Percentiles rank a stretch among this genome's conserved stretches.
These are phyloP conservation scores for Linyphia triangularis DNA, from an alignment of 2,888 invertebrate genomes.

Conservation along the genomic window DNA sequence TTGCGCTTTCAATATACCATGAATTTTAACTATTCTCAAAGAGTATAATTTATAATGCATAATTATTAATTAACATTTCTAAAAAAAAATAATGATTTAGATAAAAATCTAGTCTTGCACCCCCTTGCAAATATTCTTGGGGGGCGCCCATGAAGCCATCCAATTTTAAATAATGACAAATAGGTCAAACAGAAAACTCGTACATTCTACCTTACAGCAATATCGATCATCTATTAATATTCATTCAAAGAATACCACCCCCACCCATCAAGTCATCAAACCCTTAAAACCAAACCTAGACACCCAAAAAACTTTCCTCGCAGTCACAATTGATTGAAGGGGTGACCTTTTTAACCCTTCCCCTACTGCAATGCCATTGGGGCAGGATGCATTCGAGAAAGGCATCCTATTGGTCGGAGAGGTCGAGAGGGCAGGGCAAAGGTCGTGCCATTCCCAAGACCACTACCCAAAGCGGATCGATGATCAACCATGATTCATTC, in stretches of 20 bases:
- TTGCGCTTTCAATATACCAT: too few relatives aligned
- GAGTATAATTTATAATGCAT: too few relatives aligned
- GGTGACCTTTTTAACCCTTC: constrained; percentile 74
- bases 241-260: neutral
- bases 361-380: constrained; percentile 57
- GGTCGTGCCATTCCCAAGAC: constrained; percentile 69
- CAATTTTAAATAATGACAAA: too few relatives aligned
- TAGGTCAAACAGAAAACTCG: too few relatives aligned
- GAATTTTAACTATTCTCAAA: too few relatives aligned
- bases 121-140: too few relatives aligned
- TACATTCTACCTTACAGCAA: too few relatives aligned
- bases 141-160: too few relatives aligned
- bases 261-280: neutral
- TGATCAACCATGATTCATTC: constrained; percentile 66
- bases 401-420: constrained; percentile 62
- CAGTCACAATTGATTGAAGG: constrained; percentile 61
- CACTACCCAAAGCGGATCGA: constrained; percentile 65
- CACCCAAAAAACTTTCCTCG: constrained; percentile 14
- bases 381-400: constrained; percentile 45
- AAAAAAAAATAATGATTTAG: too few relatives aligned
- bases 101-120: too few relatives aligned
- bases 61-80: too few relatives aligned
- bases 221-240: neutral
- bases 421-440: constrained; percentile 74
- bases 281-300: neutral